Base-by-base conservation (phyloP, 1,140 invertebrate genomes). In the Chelonus insularis region DNA sequence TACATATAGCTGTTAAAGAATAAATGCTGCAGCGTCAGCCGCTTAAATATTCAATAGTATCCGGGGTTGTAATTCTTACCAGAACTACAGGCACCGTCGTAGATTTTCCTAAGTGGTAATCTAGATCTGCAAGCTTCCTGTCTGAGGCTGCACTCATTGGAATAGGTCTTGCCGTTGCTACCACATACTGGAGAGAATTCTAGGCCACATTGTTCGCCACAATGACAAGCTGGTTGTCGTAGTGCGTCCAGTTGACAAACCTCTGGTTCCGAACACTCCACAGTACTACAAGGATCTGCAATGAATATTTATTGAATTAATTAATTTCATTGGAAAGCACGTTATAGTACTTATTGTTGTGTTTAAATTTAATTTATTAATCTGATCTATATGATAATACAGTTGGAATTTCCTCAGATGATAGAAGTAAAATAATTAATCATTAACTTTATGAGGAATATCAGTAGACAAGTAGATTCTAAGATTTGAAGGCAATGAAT, bases 181-280 rank as follows among this genome's bases (percentile, higher is more conserved):
- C 89, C 93, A 71, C 93, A 96, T 29, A 95, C 91, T 0, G 92
- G 91, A 1, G 86, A 84, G 71, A 92, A 90, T 72, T 93, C 91
- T 43, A 88, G 77, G n/a, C 87, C 83, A 72, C 93, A 95, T 29
- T 88, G 83, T 70, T 91, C 89, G 8, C 88, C 88, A 72, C 93
- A 95, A 18, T 86, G 84, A 77, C 93, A 95, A 34, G 86, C 85
- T 1, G 93, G 90, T 59, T 90, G 85, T 12, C 93, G 85, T 34
- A 87, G 84, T n/a, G 84, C 84, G 76, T 93, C 91, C 69, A 95
- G 78, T 72, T 92, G 90, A 80, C 93, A 96, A 68, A 93, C 84
- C 81, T 95, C 91, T 8, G 89, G 88, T 55, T 89, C 87, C 1
- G 87, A 85, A 78, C 94, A 96, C 48, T 85, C 83, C 11, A 92